phyloP scores from a whole-genome alignment of 2,797 vertebrate species.

The Uromys caudimaculatus region DNA sequence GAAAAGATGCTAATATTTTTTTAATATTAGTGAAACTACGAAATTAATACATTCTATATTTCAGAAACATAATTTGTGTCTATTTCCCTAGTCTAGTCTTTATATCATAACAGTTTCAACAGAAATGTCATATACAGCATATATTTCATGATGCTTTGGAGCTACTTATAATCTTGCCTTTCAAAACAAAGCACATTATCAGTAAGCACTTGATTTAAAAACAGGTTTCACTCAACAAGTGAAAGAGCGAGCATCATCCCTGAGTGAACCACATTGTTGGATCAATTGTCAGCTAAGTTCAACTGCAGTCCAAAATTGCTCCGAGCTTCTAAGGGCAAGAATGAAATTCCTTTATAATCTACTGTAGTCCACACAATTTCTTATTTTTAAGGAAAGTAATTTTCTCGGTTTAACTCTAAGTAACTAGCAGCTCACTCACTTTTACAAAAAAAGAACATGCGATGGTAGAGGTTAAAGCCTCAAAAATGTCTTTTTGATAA shows the following conservation, averaged over 20 bases:
- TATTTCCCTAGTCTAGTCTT: constrained; percentile 56
- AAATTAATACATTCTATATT: constrained; percentile 56
- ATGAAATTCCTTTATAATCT: not conserved
- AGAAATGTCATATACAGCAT: constrained; percentile 26
- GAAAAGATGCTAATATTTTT: constrained; percentile 29
- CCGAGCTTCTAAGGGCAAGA: not conserved
- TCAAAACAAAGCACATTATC: not conserved
- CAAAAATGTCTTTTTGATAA: constrained; percentile 28
- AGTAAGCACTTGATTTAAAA: constrained; percentile 56
- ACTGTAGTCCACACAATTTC: constrained; percentile 1
- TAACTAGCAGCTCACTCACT: not conserved
- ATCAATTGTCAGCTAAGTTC: constrained; percentile 8
- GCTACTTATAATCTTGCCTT: not conserved
- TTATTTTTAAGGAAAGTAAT: constrained; percentile 47
- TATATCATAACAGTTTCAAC: constrained; percentile 66
- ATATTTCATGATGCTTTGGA: not conserved
- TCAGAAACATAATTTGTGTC: constrained; percentile 22
- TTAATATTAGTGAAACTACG: constrained; percentile 27
- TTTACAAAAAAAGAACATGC: constrained; percentile 53
- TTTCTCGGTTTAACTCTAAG: not conserved
- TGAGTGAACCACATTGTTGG: not conserved
- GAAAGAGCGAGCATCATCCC: not conserved
- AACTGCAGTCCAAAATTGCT: not conserved
- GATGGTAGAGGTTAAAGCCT: constrained; percentile 18
- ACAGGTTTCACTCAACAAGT: constrained; percentile 13